These are phyloP conservation scores for Drosophila quadrilineata DNA, from an alignment of 1,140 invertebrate genomes.

Conservation along the genomic window DNA sequence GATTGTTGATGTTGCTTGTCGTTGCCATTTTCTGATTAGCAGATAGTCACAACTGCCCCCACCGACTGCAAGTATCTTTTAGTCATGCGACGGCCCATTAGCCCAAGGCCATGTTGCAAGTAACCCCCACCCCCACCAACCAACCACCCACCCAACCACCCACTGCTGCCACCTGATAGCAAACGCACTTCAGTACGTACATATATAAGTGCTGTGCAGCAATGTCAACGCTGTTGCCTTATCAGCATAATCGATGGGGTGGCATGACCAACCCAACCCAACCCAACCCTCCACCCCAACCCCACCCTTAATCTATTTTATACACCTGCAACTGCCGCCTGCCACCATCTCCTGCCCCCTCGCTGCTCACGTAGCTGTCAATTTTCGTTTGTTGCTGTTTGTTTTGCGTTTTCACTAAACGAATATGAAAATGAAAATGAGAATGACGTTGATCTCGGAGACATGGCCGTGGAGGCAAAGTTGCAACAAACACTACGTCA, in stretches of 20 bases:
- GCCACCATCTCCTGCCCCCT: not conserved
- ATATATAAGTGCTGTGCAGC: slow-evolving; percentile 32
- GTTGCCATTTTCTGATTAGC: slow-evolving; percentile 57
- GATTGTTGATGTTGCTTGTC: too few species aligned
- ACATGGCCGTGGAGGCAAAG: slow-evolving; percentile 3
- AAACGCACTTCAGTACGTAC: slow-evolving; percentile 36
- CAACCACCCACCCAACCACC: slow-evolving; percentile 11
- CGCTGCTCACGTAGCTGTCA: slow-evolving; percentile 54
- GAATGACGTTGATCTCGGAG: slow-evolving; percentile 27
- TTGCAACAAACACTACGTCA: not conserved
- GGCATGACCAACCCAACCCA: not conserved
- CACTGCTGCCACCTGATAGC: slow-evolving; percentile 3
- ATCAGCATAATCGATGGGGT: slow-evolving; percentile 71
- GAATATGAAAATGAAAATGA: slow-evolving; percentile 59
- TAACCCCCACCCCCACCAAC: slow-evolving; percentile 53
- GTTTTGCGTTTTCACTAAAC: slow-evolving; percentile 57
- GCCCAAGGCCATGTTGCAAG: slow-evolving; percentile 52
- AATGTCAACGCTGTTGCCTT: slow-evolving; percentile 59
- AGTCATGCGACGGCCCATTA: slow-evolving; percentile 57
- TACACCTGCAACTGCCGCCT: not conserved
- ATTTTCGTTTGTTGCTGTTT: slow-evolving; percentile 64
- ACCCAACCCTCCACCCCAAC: not conserved
- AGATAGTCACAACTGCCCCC: slow-evolving; percentile 26
- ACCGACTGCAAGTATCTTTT: slow-evolving; percentile 49
- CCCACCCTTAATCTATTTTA: not conserved